Base-by-base conservation (phyloP, 2,888 invertebrate genomes). In the Chrysopilus asiliformis region DNA sequence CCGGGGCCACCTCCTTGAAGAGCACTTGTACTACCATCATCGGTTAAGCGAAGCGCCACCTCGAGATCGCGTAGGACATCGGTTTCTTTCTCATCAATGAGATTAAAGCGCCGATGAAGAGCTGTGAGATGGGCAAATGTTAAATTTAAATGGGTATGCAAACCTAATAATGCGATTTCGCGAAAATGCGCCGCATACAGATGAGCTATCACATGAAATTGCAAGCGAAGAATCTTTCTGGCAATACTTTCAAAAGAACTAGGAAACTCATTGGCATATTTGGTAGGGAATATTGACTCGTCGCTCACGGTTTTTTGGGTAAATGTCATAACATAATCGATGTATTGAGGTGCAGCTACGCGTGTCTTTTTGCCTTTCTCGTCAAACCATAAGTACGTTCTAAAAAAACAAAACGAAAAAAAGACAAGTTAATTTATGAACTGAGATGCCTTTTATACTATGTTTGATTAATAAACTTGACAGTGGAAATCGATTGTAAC, bases 241-340 rank as follows among this genome's bases (percentile, higher is more conserved):
- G 93, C 90, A 67, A 89, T 85, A 59, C 80, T 77, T 70, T 90
- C 91, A 69, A 95, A 94, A 60, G 81, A 80, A 59, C 79, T 75
- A 46, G 95, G 94, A 72, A 97, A 97, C 71, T 85, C 61, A 75
- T 75, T 67, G 86, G 94, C 94, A 68, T 91, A 94, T 76, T 95
- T 95, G 60, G 95, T 95, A 65, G 95, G 95, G 73, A 95, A 97
- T 62, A 93, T 78, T 58, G 79, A 76, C 72, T 95, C 95, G 67
- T 95, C 94, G 66, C 85, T 86, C 68, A 95, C 83, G 51, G 89
- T 91, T 71, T 90, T 90, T 68, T 95, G 93, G 53, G 89, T 90
- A 71, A 84, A 91, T 47, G 94, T 91, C 90, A 95, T 95, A 60
- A 94, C 94, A 70, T 91, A 93, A 71, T 97, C 95, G 66, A 95